A percentile compares a stretch with the other conserved stretches of the same genome.
Conservation (phyloP, 2,888 invertebrate genomes). For the Morinoia aosen region DNA sequence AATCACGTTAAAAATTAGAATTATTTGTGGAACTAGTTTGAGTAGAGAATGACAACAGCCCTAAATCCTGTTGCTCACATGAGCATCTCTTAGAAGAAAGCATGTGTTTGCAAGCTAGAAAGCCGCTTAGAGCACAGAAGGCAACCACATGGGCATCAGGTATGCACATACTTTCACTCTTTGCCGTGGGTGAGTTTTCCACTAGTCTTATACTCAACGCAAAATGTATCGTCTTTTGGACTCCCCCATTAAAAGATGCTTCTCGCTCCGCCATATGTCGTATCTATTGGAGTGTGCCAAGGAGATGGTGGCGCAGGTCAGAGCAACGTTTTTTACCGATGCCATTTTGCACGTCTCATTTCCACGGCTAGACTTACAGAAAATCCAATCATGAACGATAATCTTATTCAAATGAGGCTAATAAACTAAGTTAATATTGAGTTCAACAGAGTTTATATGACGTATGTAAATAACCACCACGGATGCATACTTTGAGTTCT, state of each 20-base stretch:
- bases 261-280: neutral
- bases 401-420: no score
- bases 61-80: neutral
- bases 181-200: neutral
- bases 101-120: slow-evolving; percentile 17
- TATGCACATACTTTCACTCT: neutral
- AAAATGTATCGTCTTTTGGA: neutral
- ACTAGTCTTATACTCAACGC: neutral
- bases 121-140: neutral
- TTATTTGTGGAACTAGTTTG: neutral
- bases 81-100: neutral
- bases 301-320: neutral
- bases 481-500: neutral
- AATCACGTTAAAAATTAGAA: no score
- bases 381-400: no score
- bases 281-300: neutral
- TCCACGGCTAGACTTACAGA: neutral
- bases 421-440: no score
- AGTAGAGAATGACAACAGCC: neutral
- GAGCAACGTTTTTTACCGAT: neutral
- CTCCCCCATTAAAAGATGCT: neutral
- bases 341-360: neutral
- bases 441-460: no score
- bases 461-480: neutral
- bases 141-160: slow-evolving; percentile 10